Evolutionary conservation across 2,113 vertebrate species (phyloP).

Genomic region (Ctenomys sociabilis): DNA sequence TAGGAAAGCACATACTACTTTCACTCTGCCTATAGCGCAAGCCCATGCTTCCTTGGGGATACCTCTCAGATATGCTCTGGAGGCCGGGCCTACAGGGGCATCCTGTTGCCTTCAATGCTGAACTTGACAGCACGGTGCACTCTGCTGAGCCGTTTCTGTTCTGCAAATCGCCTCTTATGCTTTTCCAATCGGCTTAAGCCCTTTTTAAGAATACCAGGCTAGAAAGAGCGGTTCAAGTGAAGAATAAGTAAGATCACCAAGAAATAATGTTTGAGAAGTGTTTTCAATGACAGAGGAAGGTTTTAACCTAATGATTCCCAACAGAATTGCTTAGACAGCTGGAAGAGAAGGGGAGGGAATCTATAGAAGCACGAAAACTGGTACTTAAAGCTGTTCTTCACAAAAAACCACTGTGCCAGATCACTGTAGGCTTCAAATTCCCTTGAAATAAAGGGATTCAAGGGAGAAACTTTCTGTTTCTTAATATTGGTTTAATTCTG

Average conservation of each 20-base stretch:
- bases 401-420: background rate
- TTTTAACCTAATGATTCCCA: slow-evolving; percentile 8
- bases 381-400: background rate
- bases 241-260: slow-evolving; percentile 82
- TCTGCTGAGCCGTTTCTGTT: slow-evolving; percentile 91
- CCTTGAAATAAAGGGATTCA: background rate
- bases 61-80: slow-evolving; percentile 83
- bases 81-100: slow-evolving; percentile 92
- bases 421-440: background rate
- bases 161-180: slow-evolving; percentile 95
- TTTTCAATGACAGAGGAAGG: slow-evolving; percentile 57
- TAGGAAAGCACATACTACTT: slow-evolving; percentile 72
- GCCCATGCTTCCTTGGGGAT: slow-evolving; percentile 84
- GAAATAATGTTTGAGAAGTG: slow-evolving; percentile 72
- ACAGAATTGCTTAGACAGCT: slow-evolving; percentile 15
- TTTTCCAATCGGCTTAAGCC: slow-evolving; percentile 95
- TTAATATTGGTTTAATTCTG: background rate
- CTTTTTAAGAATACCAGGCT: slow-evolving; percentile 92
- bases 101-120: slow-evolving; percentile 97
- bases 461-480: background rate
- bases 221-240: slow-evolving; percentile 86
- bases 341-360: background rate
- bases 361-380: background rate
- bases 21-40: slow-evolving; percentile 76
- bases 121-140: slow-evolving; percentile 95